Conservation (phyloP, 2,113 vertebrate genomes). For the Cacatua alba region DNA sequence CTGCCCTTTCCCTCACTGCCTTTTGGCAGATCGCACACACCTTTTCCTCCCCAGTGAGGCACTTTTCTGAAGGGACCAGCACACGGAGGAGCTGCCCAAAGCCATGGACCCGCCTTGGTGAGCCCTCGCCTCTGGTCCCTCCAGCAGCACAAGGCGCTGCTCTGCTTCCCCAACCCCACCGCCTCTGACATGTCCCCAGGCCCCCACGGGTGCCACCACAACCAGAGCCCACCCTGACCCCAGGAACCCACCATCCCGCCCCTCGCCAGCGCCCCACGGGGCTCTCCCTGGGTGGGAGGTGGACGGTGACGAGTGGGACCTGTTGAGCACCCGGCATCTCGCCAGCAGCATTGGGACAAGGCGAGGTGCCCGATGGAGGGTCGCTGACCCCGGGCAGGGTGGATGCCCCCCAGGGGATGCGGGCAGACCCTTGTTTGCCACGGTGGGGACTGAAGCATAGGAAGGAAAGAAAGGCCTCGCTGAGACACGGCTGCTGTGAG, state of each 20-base stretch:
- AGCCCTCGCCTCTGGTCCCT: neutral
- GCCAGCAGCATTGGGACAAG: neutral
- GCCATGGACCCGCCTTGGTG: neutral
- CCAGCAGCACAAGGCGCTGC: neutral
- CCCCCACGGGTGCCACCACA: accelerated
- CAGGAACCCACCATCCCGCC: neutral
- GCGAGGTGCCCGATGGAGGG: accelerated
- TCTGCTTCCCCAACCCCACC: neutral
- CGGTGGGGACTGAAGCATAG: accelerated
- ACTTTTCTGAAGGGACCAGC: neutral
- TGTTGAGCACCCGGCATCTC: neutral
- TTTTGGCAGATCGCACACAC: neutral
- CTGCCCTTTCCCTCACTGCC: neutral
- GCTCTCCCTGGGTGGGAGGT: neutral
- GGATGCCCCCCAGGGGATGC: neutral
- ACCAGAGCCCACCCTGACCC: neutral
- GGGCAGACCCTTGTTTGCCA: neutral
- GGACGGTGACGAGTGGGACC: neutral
- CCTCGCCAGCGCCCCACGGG: accelerated
- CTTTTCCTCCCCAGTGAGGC: neutral
- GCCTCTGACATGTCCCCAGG: neutral
- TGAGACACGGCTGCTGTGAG: neutral
- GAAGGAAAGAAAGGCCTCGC: neutral
- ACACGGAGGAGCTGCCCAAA: neutral
- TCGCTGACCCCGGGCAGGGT: neutral